These are phyloP conservation scores for Drosophila testacea DNA, from an alignment of 2,888 invertebrate genomes.

Conservation along the genomic window DNA sequence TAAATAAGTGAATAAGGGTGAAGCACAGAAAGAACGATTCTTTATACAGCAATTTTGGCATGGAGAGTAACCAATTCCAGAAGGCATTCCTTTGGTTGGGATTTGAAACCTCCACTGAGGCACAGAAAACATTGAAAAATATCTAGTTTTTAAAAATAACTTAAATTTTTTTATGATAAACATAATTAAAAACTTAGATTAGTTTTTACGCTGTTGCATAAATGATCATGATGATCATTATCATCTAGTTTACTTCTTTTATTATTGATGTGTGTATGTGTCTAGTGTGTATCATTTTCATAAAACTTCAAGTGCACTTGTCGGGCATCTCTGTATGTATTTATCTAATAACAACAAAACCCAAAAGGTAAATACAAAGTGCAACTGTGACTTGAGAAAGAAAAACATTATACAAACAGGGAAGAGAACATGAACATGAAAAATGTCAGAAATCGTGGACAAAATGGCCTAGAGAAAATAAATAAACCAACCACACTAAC, in stretches of 20 bases:
- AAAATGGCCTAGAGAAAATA: slow-evolving; percentile 63
- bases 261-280: slow-evolving; percentile 12
- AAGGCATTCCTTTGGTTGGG: too few species aligned
- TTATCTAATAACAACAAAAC: slow-evolving; percentile 47
- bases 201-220: too few species aligned
- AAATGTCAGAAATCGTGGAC: slow-evolving; percentile 51
- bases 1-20: too few species aligned
- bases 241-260: not conserved
- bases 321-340: slow-evolving; percentile 52
- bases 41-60: too few species aligned
- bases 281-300: slow-evolving; percentile 9
- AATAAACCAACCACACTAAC: slow-evolving; percentile 33
- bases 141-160: too few species aligned
- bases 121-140: too few species aligned
- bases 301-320: slow-evolving; percentile 60
- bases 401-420: slow-evolving; percentile 56
- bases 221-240: too few species aligned
- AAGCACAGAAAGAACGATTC: too few species aligned
- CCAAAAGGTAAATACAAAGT: slow-evolving; percentile 52
- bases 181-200: too few species aligned
- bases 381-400: slow-evolving; percentile 33
- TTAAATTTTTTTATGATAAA: too few species aligned
- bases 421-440: slow-evolving; percentile 43
- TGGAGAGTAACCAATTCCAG: too few species aligned
- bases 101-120: too few species aligned